Evolutionary conservation across 2,113 vertebrate genomes (phyloP).

Genomic region (Lampris incognitus): DNA sequence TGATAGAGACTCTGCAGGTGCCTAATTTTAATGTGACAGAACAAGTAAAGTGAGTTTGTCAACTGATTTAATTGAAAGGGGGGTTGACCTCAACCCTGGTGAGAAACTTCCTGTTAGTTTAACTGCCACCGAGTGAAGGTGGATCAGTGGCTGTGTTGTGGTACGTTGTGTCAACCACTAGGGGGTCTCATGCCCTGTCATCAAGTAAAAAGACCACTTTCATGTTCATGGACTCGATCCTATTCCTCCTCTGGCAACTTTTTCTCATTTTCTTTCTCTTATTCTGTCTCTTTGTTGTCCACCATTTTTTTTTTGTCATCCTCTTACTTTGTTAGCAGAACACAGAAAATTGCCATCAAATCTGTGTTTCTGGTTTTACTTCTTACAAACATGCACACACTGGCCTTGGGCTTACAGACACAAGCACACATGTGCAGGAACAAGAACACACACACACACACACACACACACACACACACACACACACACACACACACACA

Average conservation of each 20-base stretch:
- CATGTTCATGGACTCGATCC: constrained; percentile 1
- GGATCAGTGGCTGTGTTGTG: constrained; percentile 50
- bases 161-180: constrained; percentile 45
- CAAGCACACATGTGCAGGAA: constrained; percentile 1
- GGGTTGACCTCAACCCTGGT: constrained; percentile 19
- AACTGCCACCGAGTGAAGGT: constrained; percentile 24
- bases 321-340: background rate
- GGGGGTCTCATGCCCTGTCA: constrained; percentile 59
- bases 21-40: too few species aligned
- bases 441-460: background rate
- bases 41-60: too few species aligned
- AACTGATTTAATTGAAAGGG: background rate
- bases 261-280: constrained; percentile 10
- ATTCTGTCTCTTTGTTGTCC: background rate
- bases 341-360: background rate
- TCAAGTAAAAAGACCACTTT: background rate
- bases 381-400: background rate
- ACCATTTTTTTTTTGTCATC: background rate
- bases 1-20: too few species aligned
- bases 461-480: constrained; percentile 17
- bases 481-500: constrained; percentile 12
- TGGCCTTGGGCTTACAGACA: background rate
- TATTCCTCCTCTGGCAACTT: constrained; percentile 17
- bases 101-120: constrained; percentile 40
- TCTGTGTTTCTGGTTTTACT: constrained; percentile 2